Evolutionary conservation across 2,888 invertebrate species (phyloP).

Genomic region (Agrochola macilenta): DNA sequence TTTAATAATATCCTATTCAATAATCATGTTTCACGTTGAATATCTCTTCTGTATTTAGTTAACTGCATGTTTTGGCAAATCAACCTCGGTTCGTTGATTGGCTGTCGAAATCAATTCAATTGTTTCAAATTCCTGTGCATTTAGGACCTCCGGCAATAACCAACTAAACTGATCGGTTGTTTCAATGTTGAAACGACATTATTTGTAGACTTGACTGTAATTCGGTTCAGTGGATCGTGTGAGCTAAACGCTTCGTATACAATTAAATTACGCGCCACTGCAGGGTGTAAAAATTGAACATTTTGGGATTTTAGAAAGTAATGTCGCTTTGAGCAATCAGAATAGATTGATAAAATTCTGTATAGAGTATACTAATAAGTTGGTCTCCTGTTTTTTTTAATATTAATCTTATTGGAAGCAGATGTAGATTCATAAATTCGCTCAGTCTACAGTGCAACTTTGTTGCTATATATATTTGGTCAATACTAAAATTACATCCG

Average conservation of each 20-base stretch:
- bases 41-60: constrained; percentile 8
- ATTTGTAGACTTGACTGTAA: constrained; percentile 12
- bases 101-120: constrained; percentile 51
- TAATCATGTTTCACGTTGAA: background rate
- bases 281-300: background rate
- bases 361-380: background rate
- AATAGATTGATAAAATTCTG: background rate
- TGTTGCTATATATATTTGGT: constrained; percentile 22
- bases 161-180: constrained; percentile 40
- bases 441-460: constrained; percentile 15
- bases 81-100: constrained; percentile 38
- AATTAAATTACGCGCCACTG: background rate
- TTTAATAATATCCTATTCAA: background rate
- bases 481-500: constrained; percentile 25
- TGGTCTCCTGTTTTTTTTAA: background rate
- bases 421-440: background rate
- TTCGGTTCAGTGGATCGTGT: constrained; percentile 1
- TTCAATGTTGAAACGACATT: constrained; percentile 22
- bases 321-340: background rate
- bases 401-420: background rate
- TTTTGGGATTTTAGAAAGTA: background rate
- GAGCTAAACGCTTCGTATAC: constrained; percentile 3
- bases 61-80: constrained; percentile 37
- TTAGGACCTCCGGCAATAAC: constrained; percentile 6
- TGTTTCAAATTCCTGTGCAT: constrained; percentile 31